These are phyloP conservation scores for Danio choprae DNA, from an alignment of 2,797 vertebrate species.

Conservation along the genomic window DNA sequence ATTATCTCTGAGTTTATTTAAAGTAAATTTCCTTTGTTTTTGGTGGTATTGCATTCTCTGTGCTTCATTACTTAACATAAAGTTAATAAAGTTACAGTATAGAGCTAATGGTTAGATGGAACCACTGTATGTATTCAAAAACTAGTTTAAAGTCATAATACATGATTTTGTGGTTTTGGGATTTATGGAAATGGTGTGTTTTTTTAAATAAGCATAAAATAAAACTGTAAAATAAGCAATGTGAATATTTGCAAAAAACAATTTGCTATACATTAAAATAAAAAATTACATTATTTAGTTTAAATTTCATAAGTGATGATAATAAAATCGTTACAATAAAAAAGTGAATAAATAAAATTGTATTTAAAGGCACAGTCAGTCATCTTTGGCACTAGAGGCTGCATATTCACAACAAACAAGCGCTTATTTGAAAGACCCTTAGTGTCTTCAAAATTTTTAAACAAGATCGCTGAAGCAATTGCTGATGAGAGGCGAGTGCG, in stretches of 20 bases:
- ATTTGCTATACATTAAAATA: neutral
- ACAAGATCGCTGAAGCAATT: no score
- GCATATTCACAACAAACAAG: no score
- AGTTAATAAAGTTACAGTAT: neutral
- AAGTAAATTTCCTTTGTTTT: neutral
- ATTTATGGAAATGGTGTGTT: neutral
- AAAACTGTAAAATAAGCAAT: no score
- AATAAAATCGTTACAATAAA: no score
- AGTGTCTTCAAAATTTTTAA: no score
- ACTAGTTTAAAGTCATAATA: neutral
- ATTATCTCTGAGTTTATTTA: neutral
- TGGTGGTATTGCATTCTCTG: neutral
- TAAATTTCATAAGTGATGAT: neutral
- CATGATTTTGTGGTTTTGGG: neutral
- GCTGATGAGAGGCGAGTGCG: no score
- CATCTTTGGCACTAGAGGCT: no score
- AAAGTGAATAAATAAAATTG: no score
- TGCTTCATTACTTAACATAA: neutral
- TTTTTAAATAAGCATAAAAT: neutral
- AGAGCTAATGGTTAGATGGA: neutral
- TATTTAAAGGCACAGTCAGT: no score
- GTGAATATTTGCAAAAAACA: neutral
- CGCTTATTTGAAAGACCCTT: no score
- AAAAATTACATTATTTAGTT: neutral
- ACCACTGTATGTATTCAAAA: neutral